Evolutionary conservation across 2,113 vertebrate species (phyloP), one percentile per base, ranked within the genome.

Genomic region (Malurus melanocephalus): DNA sequence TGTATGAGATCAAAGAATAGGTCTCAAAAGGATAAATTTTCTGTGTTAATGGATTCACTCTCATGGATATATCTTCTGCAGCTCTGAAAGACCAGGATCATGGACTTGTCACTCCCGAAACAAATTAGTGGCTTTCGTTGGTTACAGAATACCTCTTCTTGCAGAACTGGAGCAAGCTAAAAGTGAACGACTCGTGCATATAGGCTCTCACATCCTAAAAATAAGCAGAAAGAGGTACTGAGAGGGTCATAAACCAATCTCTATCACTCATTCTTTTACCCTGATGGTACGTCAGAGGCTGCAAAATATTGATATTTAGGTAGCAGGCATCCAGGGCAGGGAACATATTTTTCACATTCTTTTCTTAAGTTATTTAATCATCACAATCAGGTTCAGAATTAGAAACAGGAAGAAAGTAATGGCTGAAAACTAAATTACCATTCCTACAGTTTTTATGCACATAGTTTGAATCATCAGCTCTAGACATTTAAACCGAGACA

Each of bases 401-500:
- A 68, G 40, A 69, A 78, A 42, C 20, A 74, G 14, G 16, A 64
- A 80, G 14, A 71, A 85, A 12, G 10, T 49, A 85, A 56, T 26
- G 28, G 13, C 32, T 88, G 40, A 77, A 82, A 88, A n/a, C 23
- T 17, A 66, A 85, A 80, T 67, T 95, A 24, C 16, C 4, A 9
- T 85, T 91, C 51, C 23, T 85, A 26, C 35, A 81, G 19, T 51
- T 79, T 92, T 94, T 94, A 73, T 88, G 57, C 32, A 84, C 4
- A 38, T 76, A 0, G 20, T 66, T 85, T 62, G 46, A 91, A 79
- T 95, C 33, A 87, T 66, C 35, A 35, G n/a, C 69, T 81, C 53
- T 72, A 87, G 64, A 92, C 73, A 86, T 94, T 92, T 89, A 95
- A 90, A 94, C 64, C 40, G 75, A 83, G n/a, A 86, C 3, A 3